Evolutionary conservation across 2,113 vertebrate species (phyloP), one percentile per base, ranked within the genome.

Genomic region (Labeo rohita): DNA sequence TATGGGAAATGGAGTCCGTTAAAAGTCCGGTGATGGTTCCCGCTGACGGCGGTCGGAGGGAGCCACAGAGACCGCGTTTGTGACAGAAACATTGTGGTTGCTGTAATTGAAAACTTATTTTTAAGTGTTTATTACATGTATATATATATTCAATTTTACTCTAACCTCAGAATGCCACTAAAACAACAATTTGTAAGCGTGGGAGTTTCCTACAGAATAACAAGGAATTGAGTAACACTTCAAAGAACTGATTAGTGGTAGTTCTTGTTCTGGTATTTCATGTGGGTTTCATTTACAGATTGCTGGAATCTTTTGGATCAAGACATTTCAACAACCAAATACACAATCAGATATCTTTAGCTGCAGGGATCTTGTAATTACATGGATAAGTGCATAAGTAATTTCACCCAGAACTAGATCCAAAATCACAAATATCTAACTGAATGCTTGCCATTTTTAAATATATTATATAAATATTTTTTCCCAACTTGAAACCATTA

Each of bases 281-380:
- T 83, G 80, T 70, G 80, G 65, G 49, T 70, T 83, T 70, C 61
- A 70, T 83, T 83, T 70, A 54, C 80, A 83, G 79, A 82, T 70
- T 70, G 47, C 6, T 70, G 23, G 16, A 83, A 83, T 83, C 79
- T 47, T 81, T 81, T 34, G 59, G 39, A 80, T 80, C 79, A 34
- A 80, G 45, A 47, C 79, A 65, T 80, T 49, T 80, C 52, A 18
- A 80, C 16, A 61, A 80, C 54, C 2, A 4, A 80, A 70, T 82
- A 68, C 75, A 68, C 43, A 50, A 82, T 87, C 43, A 59, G 83
- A 70, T 85, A 80, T 82, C 89, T 89, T 90, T 28, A 91, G 91
- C 84, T 89, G 81, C 82, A 88, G 86, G 84, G 81, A 88, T 80
- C 39, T 81, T 92, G 90, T 88, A 90, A 84, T 84, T 89, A 89